Percentiles rank a stretch among this genome's conserved stretches.
Evolutionary conservation across 2,888 invertebrate genomes (phyloP).

Genomic region (Cybosia mesomella): DNA sequence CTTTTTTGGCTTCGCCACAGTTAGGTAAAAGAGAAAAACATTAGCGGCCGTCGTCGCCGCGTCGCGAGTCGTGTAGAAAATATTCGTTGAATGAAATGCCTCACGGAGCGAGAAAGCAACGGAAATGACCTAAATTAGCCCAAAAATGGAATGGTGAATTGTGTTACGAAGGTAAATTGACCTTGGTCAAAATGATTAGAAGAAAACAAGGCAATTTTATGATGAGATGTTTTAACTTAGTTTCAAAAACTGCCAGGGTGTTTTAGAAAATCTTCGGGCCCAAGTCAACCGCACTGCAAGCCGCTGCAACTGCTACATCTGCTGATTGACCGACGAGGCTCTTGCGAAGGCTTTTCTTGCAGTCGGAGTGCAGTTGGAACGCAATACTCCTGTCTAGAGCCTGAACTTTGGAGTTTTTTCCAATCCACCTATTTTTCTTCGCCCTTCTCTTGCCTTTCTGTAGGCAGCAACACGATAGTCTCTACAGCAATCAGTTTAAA

Average conservation of each 20-base stretch:
- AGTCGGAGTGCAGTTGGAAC: not conserved
- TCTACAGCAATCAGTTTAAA: not conserved
- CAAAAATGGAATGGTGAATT: slow-evolving; percentile 10
- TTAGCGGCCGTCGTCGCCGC: no score
- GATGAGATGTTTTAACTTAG: not conserved
- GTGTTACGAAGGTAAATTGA: not conserved
- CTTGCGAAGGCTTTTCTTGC: no score
- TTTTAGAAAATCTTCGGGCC: not conserved
- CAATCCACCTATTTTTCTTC: not conserved
- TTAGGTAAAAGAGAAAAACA: not conserved
- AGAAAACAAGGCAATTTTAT: not conserved
- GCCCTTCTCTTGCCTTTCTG: not conserved
- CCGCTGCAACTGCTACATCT: no score
- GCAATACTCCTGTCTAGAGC: not conserved
- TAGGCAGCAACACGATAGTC: no score
- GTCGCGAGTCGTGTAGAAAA: not conserved
- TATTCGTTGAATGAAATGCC: not conserved
- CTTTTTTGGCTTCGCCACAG: not conserved
- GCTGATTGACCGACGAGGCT: no score
- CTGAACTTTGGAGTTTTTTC: not conserved
- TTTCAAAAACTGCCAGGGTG: not conserved
- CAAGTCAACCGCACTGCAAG: no score
- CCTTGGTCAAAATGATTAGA: not conserved
- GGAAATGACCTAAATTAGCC: slow-evolving; percentile 14
- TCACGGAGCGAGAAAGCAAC: not conserved